Evolutionary conservation across 23 tunicate species (phyloP).

Genomic region (Styela plicata): DNA sequence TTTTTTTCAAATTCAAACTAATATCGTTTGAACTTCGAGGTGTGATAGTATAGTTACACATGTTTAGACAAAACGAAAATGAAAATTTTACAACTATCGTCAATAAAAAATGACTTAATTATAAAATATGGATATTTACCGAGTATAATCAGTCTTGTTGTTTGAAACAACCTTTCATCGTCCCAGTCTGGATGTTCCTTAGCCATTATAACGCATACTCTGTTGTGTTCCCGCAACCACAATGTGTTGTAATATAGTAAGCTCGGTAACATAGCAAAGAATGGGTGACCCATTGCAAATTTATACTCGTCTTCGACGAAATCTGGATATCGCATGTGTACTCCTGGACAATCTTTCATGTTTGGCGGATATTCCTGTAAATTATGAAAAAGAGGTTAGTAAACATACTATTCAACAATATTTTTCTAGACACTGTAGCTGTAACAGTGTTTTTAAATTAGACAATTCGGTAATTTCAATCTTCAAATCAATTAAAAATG

Average conservation of each 20-base stretch:
- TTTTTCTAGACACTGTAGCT: too few relatives aligned
- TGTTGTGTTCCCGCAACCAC: conserved; percentile 59
- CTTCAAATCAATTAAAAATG: too few relatives aligned
- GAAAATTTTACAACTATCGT: background rate
- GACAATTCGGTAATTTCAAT: too few relatives aligned
- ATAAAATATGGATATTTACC: conserved; percentile 12
- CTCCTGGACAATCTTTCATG: conserved; percentile 4
- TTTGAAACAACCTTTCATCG: conserved; percentile 54
- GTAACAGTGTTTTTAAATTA: too few relatives aligned
- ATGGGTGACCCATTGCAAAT: conserved; percentile 45
- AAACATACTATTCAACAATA: too few relatives aligned
- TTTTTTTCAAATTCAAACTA: too few relatives aligned
- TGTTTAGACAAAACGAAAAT: too few relatives aligned
- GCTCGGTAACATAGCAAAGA: conserved; percentile 33
- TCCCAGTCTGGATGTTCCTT: conserved; percentile 48
- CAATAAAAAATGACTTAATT: background rate
- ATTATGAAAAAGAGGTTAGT: background rate
- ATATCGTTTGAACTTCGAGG: too few relatives aligned
- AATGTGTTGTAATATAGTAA: conserved; percentile 28
- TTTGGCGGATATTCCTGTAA: conserved; percentile 23
- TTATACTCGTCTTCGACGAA: conserved; percentile 1
- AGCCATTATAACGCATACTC: conserved; percentile 38
- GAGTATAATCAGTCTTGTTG: conserved; percentile 28
- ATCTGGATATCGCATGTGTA: background rate
- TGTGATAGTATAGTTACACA: background rate